Percentiles rank a stretch among this genome's conserved stretches.
Conservation (phyloP, 2,888 invertebrate species). For the Dicyrtomina minuta region DNA sequence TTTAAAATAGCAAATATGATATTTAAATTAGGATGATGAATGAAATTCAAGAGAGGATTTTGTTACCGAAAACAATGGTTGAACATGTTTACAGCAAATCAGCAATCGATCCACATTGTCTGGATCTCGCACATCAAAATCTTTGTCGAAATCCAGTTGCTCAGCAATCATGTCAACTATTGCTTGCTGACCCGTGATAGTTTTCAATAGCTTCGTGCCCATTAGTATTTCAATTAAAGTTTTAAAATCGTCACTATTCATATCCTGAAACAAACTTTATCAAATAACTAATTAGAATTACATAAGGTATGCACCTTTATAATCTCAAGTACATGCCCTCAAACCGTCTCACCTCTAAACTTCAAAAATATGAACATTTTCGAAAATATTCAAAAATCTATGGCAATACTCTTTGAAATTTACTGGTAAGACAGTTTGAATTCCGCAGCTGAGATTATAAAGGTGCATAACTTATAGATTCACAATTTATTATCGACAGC, state of each 20-base stretch:
- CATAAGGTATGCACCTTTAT: no score
- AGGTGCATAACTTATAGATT: no score
- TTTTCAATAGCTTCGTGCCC: constrained; percentile 76
- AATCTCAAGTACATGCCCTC: no score
- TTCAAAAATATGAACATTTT: constrained; percentile 13
- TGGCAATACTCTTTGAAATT: no score
- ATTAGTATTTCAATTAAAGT: constrained; percentile 82
- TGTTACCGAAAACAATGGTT: constrained; percentile 87
- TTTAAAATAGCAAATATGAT: constrained; percentile 37
- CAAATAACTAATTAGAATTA: constrained; percentile 9
- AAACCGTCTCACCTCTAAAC: no score
- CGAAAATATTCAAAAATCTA: constrained; percentile 1
- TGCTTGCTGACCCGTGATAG: constrained; percentile 81
- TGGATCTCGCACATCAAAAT: constrained; percentile 59
- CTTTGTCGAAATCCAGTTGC: constrained; percentile 75
- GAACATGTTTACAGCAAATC: constrained; percentile 80
- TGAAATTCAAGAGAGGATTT: background rate
- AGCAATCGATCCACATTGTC: constrained; percentile 69
- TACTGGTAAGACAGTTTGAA: no score
- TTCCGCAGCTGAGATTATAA: no score
- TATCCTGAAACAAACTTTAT: constrained; percentile 64
- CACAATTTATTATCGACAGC: background rate
- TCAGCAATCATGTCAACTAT: constrained; percentile 81
- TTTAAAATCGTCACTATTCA: constrained; percentile 88
- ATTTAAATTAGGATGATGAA: constrained; percentile 16